Conservation (phyloP, 2,888 invertebrate genomes). For the Achlya flavicornis region DNA sequence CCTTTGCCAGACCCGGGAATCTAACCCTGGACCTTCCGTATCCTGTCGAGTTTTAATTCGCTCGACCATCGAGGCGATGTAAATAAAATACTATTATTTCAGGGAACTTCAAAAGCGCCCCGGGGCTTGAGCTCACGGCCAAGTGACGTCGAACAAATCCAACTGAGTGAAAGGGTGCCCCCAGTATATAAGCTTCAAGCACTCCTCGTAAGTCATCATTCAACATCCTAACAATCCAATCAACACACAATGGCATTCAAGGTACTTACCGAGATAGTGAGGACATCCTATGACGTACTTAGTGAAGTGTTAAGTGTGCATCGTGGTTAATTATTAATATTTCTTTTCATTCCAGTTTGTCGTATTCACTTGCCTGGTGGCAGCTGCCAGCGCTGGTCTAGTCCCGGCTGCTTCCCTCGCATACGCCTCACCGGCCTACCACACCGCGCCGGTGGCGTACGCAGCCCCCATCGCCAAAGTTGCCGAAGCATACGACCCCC, state of each 20-base stretch:
- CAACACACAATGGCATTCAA: slow-evolving; percentile 76
- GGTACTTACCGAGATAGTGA: slow-evolving; percentile 50
- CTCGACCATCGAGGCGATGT: background rate
- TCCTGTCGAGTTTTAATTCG: no score
- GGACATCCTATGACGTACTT: slow-evolving; percentile 27
- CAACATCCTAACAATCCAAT: slow-evolving; percentile 64
- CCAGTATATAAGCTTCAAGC: slow-evolving; percentile 74
- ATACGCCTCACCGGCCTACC: slow-evolving; percentile 45
- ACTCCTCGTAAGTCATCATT: slow-evolving; percentile 69
- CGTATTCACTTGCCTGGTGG: slow-evolving; percentile 66
- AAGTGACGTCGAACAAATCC: slow-evolving; percentile 48
- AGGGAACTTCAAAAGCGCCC: slow-evolving; percentile 49
- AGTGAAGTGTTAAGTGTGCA: slow-evolving; percentile 18
- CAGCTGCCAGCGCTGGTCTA: slow-evolving; percentile 66
- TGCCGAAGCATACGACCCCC: slow-evolving; percentile 61
- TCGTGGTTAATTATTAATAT: slow-evolving; percentile 11
- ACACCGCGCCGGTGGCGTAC: slow-evolving; percentile 54
- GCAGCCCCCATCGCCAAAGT: slow-evolving; percentile 54
- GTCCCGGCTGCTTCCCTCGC: slow-evolving; percentile 59
- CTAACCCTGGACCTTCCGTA: background rate
- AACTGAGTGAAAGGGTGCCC: slow-evolving; percentile 76
- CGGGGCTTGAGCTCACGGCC: slow-evolving; percentile 69
- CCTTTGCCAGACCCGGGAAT: no score
- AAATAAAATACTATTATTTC: slow-evolving; percentile 24
- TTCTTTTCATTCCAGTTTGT: slow-evolving; percentile 57